A percentile compares a stretch with the other conserved stretches of the same genome.
Evolutionary conservation across 1,140 invertebrate species (phyloP).

Genomic region (Lasioglossum albipes): DNA sequence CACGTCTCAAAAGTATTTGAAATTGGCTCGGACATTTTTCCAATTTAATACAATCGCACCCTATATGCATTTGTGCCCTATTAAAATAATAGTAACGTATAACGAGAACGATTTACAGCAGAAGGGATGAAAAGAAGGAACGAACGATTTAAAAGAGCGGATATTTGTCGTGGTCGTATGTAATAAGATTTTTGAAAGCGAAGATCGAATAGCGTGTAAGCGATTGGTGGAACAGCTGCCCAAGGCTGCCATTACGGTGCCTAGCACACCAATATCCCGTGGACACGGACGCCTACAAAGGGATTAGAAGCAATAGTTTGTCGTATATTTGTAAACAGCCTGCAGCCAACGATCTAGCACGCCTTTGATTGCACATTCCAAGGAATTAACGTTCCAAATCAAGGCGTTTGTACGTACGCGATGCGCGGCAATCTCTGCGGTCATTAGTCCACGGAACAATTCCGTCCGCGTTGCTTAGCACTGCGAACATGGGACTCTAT

Average conservation of each 20-base stretch:
- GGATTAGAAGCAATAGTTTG: constrained; percentile 1
- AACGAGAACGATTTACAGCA: too few species aligned
- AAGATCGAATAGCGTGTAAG: too few species aligned
- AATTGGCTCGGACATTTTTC: too few species aligned
- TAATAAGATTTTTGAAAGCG: too few species aligned
- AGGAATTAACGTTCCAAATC: background rate
- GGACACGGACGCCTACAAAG: background rate
- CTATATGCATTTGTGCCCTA: too few species aligned
- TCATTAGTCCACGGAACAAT: constrained; percentile 29
- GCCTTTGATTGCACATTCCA: background rate
- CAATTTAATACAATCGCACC: too few species aligned
- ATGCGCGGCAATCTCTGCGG: constrained; percentile 1
- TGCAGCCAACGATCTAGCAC: background rate
- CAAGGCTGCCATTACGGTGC: background rate
- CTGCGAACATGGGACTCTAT: constrained; percentile 42
- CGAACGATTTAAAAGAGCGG: too few species aligned
- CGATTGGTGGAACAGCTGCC: background rate
- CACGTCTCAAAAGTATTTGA: too few species aligned
- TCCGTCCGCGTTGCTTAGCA: constrained; percentile 40
- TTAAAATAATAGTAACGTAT: too few species aligned
- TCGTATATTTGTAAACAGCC: background rate
- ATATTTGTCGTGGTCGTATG: too few species aligned
- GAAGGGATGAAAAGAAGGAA: too few species aligned
- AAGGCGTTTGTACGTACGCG: constrained; percentile 39
- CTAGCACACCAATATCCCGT: background rate